Evolutionary conservation across 2,113 vertebrate species (phyloP).

Genomic region (Cacatua alba): DNA sequence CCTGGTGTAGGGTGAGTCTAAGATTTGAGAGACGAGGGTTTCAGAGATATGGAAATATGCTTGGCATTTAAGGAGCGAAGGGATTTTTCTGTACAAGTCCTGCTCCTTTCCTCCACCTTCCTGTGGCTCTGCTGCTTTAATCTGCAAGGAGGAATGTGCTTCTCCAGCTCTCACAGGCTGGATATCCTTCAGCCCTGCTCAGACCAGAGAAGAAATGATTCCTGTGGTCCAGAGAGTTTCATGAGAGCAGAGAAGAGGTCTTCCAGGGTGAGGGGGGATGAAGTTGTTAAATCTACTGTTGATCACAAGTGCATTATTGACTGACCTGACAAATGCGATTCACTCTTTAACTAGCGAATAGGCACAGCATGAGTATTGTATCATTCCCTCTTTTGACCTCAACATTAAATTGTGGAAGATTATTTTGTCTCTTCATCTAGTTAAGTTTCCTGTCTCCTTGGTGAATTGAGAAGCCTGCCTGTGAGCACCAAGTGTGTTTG

Average conservation of each 20-base stretch:
- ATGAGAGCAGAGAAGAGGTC: not conserved
- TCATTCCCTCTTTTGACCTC: not conserved
- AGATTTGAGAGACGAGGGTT: not conserved
- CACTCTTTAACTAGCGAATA: not conserved
- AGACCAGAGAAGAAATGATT: not conserved
- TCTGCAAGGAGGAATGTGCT: not conserved
- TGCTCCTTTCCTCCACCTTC: not conserved
- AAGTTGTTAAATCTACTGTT: not conserved
- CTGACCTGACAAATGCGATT: not conserved
- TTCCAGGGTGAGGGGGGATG: not conserved
- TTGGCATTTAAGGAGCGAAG: not conserved
- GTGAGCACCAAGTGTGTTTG: not conserved
- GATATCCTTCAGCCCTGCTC: not conserved
- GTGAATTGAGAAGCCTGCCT: not conserved
- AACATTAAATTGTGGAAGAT: not conserved
- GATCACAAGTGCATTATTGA: not conserved
- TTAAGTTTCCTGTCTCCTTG: not conserved
- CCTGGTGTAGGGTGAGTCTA: not conserved
- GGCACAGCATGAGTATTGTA: not conserved
- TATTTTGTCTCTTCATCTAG: not conserved
- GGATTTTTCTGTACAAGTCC: not conserved
- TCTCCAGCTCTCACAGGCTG: not conserved
- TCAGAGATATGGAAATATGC: not conserved
- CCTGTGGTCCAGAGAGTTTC: not conserved
- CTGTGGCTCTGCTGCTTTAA: not conserved